phyloP scores from a whole-genome alignment of 2,797 vertebrate genomes.

The Xiphophorus birchmanni region DNA sequence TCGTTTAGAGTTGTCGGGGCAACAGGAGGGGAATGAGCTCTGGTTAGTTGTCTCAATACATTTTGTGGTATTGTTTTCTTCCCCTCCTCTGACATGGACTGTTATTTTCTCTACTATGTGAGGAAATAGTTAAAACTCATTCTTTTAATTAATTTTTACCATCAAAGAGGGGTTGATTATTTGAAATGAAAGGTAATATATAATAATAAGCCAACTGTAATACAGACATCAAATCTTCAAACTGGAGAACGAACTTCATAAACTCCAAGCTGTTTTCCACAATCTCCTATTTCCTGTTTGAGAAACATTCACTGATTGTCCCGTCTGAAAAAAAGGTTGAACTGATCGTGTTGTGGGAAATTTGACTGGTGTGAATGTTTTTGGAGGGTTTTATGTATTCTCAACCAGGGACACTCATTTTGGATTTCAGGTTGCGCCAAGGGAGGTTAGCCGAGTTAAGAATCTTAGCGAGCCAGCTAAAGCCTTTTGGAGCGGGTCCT shows the following conservation, averaged over 20 bases:
- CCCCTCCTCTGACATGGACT: neutral
- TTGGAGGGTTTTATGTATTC: conserved; percentile 18
- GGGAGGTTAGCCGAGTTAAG: conserved; percentile 92
- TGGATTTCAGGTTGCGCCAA: conserved; percentile 76
- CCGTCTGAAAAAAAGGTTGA: neutral
- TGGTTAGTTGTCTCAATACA: neutral
- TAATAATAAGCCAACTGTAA: neutral
- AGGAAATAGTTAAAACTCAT: neutral
- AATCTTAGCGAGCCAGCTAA: conserved; percentile 90
- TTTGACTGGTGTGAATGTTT: conserved; percentile 52
- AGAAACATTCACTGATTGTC: neutral
- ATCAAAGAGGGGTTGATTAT: neutral
- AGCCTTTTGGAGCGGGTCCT: conserved; percentile 89
- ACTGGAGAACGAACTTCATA: neutral
- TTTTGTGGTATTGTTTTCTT: neutral
- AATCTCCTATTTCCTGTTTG: neutral
- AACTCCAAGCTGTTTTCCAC: neutral
- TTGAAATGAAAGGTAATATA: neutral
- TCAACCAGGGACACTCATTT: conserved; percentile 68
- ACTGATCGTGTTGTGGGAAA: conserved; percentile 42
- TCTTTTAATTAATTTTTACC: neutral
- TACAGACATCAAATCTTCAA: neutral
- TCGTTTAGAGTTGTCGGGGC: neutral
- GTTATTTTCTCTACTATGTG: neutral
- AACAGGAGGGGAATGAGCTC: neutral